Evolutionary conservation across 2,113 vertebrate genomes (phyloP), one percentile per base, ranked within the genome.

Genomic region (Coptodon rendalli): DNA sequence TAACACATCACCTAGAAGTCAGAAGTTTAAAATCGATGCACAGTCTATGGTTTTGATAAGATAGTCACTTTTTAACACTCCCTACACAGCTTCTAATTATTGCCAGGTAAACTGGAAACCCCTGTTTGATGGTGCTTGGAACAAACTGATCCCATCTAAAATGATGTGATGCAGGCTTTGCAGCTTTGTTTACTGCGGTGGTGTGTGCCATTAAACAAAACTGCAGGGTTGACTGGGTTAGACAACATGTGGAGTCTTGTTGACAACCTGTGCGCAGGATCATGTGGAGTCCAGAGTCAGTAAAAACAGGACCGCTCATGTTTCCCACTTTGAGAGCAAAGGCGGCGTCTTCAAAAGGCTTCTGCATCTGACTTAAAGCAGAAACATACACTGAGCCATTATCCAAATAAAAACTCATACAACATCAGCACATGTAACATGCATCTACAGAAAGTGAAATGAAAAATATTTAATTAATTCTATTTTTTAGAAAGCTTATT

Each of bases 241-340:
- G 43, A 73, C 9, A 66, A 63, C 12, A 8, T 45, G 43, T 45
- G 84, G 31, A 27, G 12, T 80, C 53, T 14, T 54, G 9, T 24
- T 54, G 78, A 96, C 97, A 99, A 92, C 98, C 98, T 0, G 97
- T 99, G 84, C 97, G 97, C 1, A 98, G 96, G 95, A 99, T 99
- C 96, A 99, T 97, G 95, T 99, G 98, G 89, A 99, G 98, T 54
- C 98, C 98, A 17, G 98, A 99, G 22, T 99, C 98, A 1, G 98
- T 99, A 95, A 99, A 99, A 48, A 99, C 98, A 0, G 98, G 98
- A 0, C 98, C 96, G 22, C 98, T 99, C 98, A 99, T 99, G 96
- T 99, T 98, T 1, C 98, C 98, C 0, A 98, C 96, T 95, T 98
- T 96, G 81, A 99, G 96, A 1, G 97, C 97, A 10, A 99, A 99